Percentiles rank a stretch among this genome's conserved stretches.
These are phyloP conservation scores for Salvator merianae DNA, from an alignment of 2,113 vertebrate genomes.

Conservation along the genomic window DNA sequence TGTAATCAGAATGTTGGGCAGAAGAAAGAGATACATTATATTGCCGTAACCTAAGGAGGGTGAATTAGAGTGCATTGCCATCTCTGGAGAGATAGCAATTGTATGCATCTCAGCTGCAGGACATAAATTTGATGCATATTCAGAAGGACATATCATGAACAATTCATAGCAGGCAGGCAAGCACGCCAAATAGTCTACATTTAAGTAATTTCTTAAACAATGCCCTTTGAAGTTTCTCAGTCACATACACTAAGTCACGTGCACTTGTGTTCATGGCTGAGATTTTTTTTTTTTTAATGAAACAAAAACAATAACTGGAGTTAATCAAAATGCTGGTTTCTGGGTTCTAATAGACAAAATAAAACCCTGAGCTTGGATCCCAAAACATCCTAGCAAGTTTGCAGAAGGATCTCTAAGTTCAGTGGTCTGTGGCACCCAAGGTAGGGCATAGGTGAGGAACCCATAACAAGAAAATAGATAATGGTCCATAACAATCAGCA, in stretches of 20 bases:
- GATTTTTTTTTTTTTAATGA: no score
- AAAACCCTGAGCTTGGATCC: neutral
- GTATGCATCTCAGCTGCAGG: conserved; percentile 63
- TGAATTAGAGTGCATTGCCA: conserved; percentile 58
- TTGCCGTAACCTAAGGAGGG: conserved; percentile 48
- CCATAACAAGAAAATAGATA: no score
- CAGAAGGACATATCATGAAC: conserved; percentile 70
- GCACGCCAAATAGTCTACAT: conserved; percentile 26
- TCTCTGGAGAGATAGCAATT: conserved; percentile 61
- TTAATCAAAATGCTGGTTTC: conserved; percentile 15
- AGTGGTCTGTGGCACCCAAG: no score
- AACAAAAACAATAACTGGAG: conserved; percentile 11
- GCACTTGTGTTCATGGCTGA: conserved; percentile 17
- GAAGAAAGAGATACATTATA: conserved; percentile 58
- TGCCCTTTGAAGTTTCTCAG: neutral
- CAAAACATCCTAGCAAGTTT: neutral
- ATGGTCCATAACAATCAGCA: no score
- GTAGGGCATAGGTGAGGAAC: no score
- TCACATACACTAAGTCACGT: conserved; percentile 29
- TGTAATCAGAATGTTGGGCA: conserved; percentile 43
- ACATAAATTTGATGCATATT: conserved; percentile 64
- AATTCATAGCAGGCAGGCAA: conserved; percentile 67
- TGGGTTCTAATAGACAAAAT: neutral
- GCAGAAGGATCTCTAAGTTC: no score
- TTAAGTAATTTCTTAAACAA: conserved; percentile 51